These are phyloP conservation scores for Gymnogyps californianus DNA, from an alignment of 2,113 vertebrate genomes.

Conservation along the genomic window DNA sequence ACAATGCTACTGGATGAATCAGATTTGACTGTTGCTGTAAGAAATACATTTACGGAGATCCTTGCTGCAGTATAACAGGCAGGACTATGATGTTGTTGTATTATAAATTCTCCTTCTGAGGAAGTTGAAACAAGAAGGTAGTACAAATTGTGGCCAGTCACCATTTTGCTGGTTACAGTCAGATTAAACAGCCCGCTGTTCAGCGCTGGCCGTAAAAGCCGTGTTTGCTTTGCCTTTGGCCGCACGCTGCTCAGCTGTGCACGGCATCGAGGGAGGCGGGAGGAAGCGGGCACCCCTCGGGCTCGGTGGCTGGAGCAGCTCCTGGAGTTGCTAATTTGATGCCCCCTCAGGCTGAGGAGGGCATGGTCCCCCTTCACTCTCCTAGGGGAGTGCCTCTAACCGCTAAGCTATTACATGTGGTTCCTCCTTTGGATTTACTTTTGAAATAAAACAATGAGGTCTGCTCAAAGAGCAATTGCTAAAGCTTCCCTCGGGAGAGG, in stretches of 20 bases:
- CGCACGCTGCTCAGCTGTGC: accelerated
- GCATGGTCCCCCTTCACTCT: background rate
- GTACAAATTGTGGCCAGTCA: background rate
- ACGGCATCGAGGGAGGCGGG: accelerated
- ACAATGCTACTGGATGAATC: background rate
- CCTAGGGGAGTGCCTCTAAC: background rate
- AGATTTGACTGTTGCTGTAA: background rate
- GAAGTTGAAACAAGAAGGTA: background rate
- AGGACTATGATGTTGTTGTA: background rate
- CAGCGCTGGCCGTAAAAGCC: background rate
- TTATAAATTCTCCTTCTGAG: background rate
- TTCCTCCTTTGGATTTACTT: slow-evolving; percentile 31
- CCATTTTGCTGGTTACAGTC: background rate
- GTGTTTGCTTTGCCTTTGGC: background rate
- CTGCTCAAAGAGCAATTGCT: slow-evolving; percentile 11
- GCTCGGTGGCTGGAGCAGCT: background rate
- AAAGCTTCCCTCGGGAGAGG: background rate
- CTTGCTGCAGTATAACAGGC: background rate
- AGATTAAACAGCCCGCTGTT: background rate
- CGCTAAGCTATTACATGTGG: background rate
- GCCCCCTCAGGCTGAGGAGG: slow-evolving; percentile 33
- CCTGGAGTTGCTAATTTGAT: slow-evolving; percentile 47
- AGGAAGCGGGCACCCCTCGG: background rate
- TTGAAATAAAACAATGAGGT: slow-evolving; percentile 26
- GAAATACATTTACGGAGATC: background rate